phyloP scores from a whole-genome alignment of 2,888 invertebrate species.

The Aleiodes leptofemur region DNA sequence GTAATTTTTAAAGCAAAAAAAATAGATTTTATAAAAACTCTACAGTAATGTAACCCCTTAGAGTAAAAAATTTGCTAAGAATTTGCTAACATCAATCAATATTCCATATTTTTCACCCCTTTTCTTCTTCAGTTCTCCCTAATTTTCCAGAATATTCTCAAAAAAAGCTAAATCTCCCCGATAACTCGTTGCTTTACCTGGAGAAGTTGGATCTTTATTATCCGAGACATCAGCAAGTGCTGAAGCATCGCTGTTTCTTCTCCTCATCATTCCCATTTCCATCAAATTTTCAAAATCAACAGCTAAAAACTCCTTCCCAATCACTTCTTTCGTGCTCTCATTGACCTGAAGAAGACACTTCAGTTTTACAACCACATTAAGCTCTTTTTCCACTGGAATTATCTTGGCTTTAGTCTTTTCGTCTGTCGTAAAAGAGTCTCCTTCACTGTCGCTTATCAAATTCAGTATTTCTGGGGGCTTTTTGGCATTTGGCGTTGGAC shows the following conservation, averaged over 20 bases:
- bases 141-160: too few relatives aligned
- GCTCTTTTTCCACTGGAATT: slow-evolving; percentile 64
- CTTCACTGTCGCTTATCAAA: slow-evolving; percentile 66
- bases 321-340: slow-evolving; percentile 65
- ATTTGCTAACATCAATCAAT: too few relatives aligned
- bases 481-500: neutral
- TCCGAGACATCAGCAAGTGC: slow-evolving; percentile 70
- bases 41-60: too few relatives aligned
- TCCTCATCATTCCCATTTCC: slow-evolving; percentile 49
- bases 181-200: slow-evolving; percentile 66
- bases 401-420: slow-evolving; percentile 58
- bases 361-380: slow-evolving; percentile 63
- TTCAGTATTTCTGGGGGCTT: slow-evolving; percentile 58
- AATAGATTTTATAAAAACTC: too few relatives aligned
- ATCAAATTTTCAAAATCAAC: slow-evolving; percentile 63
- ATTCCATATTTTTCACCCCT: too few relatives aligned
- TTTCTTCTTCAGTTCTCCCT: too few relatives aligned
- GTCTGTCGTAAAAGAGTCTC: slow-evolving; percentile 60
- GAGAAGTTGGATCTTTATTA: slow-evolving; percentile 66
- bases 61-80: too few relatives aligned
- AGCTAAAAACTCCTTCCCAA: slow-evolving; percentile 63
- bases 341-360: slow-evolving; percentile 67
- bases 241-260: slow-evolving; percentile 63
- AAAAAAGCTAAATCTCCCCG: too few relatives aligned
- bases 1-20: too few relatives aligned